phyloP scores from a whole-genome alignment of 2,888 invertebrate species.

The Caprella mutica region DNA sequence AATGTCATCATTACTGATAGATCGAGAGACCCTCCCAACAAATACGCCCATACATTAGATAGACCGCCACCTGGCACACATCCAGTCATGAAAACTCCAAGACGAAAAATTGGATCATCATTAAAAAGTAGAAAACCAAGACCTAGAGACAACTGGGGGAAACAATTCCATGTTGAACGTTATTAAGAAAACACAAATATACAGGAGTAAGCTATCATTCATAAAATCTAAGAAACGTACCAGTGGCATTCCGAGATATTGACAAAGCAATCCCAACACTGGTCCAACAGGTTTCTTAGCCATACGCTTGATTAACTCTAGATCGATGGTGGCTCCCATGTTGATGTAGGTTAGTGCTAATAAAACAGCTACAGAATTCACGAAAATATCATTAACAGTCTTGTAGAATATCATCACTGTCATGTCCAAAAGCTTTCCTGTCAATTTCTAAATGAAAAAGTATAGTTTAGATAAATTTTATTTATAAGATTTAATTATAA shows the following conservation, averaged over 20 bases:
- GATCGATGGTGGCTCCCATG: slow-evolving; percentile 78
- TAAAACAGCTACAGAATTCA: slow-evolving; percentile 59
- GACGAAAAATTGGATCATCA: slow-evolving; percentile 54
- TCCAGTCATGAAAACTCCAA: slow-evolving; percentile 81
- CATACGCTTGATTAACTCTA: slow-evolving; percentile 54
- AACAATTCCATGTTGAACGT: too few species aligned
- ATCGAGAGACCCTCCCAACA: slow-evolving; percentile 82
- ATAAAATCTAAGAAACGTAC: slow-evolving; percentile 44
- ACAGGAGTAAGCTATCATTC: background rate
- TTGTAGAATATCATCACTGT: slow-evolving; percentile 25
- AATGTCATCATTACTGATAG: slow-evolving; percentile 92
- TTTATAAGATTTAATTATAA: too few species aligned
- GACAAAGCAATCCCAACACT: slow-evolving; percentile 61
- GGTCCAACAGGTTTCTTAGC: slow-evolving; percentile 64
- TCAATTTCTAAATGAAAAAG: too few species aligned
- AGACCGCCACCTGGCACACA: slow-evolving; percentile 89
- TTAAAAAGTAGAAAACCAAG: too few species aligned
- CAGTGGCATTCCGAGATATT: slow-evolving; percentile 75
- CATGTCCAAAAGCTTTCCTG: too few species aligned
- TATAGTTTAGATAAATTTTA: too few species aligned
- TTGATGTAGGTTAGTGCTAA: slow-evolving; percentile 73
- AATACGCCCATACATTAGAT: slow-evolving; percentile 88
- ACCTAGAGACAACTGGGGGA: too few species aligned
- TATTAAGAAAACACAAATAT: too few species aligned
- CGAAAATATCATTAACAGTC: slow-evolving; percentile 49